Conservation (phyloP, 2,888 invertebrate genomes). For the Volucella zonaria region DNA sequence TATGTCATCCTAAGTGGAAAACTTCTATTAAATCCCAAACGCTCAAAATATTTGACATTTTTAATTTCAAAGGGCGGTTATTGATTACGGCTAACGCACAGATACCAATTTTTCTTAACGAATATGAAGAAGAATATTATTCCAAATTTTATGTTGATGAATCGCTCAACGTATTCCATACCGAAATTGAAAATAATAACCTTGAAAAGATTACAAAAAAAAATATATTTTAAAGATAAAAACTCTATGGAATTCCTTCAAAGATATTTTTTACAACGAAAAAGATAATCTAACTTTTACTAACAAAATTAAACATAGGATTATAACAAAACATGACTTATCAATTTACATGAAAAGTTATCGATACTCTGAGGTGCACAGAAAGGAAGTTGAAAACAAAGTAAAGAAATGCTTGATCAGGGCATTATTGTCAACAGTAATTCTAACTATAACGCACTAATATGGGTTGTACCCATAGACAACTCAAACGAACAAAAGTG, state of each 20-base stretch:
- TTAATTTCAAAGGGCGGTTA: constrained; percentile 13
- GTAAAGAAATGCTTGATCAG: constrained; percentile 58
- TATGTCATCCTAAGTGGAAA: constrained; percentile 19
- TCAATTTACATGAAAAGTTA: constrained; percentile 56
- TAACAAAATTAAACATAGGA: constrained; percentile 31
- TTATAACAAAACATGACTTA: constrained; percentile 38
- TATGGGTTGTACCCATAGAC: constrained; percentile 74
- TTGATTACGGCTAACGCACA: constrained; percentile 22
- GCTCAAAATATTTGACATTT: neutral
- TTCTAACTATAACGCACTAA: constrained; percentile 74
- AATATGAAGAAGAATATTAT: constrained; percentile 21
- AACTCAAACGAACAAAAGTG: constrained; percentile 34
- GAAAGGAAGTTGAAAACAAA: constrained; percentile 58
- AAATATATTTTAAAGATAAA: constrained; percentile 17
- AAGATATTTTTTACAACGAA: constrained; percentile 20
- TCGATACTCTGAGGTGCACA: constrained; percentile 61
- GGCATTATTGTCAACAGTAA: constrained; percentile 74
- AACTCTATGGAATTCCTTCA: constrained; percentile 9
- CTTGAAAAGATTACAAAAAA: neutral
- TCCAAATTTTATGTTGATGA: too few relatives aligned
- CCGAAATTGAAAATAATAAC: constrained; percentile 1
- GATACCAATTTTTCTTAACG: constrained; percentile 21
- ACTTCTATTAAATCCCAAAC: neutral
- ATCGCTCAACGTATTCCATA: constrained; percentile 1
- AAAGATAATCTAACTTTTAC: constrained; percentile 21